These are phyloP conservation scores for Hyles lineata DNA, from an alignment of 2,888 invertebrate genomes.

Conservation along the genomic window DNA sequence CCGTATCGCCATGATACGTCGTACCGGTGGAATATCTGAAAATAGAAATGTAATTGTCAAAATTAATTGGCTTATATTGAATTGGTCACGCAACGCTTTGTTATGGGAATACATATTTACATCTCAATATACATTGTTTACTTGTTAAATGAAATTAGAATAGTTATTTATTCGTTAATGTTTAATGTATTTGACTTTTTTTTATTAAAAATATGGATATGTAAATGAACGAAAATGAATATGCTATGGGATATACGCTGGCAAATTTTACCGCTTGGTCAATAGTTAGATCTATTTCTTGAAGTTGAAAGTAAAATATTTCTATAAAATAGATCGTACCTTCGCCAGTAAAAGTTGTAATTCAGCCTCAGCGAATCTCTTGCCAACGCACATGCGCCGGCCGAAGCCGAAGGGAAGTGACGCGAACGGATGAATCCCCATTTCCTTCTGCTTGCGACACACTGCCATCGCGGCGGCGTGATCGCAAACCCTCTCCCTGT, in stretches of 20 bases:
- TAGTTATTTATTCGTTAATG: too few relatives aligned
- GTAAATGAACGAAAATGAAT: too few relatives aligned
- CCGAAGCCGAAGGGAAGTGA: slow-evolving; percentile 92
- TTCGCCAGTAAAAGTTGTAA: slow-evolving; percentile 90
- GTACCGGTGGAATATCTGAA: slow-evolving; percentile 89
- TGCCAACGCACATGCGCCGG: slow-evolving; percentile 90
- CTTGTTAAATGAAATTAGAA: too few relatives aligned
- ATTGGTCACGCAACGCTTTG: background rate
- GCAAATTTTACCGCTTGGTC: too few relatives aligned
- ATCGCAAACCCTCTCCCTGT: slow-evolving; percentile 10
- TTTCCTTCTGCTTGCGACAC: slow-evolving; percentile 78
- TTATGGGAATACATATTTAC: background rate
- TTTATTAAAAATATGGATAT: background rate
- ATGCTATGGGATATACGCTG: too few relatives aligned
- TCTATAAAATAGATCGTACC: slow-evolving; percentile 64
- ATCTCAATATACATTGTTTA: too few relatives aligned
- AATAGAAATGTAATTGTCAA: slow-evolving; percentile 38
- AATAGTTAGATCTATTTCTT: too few relatives aligned
- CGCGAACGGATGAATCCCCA: slow-evolving; percentile 89
- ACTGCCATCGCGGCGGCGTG: slow-evolving; percentile 43
- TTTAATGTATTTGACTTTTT: background rate
- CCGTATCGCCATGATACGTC: slow-evolving; percentile 88
- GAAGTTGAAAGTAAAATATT: background rate
- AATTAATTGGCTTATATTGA: background rate
- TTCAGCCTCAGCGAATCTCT: slow-evolving; percentile 92